Conservation (phyloP, 2,888 invertebrate genomes). For the Dascillus cervinus region DNA sequence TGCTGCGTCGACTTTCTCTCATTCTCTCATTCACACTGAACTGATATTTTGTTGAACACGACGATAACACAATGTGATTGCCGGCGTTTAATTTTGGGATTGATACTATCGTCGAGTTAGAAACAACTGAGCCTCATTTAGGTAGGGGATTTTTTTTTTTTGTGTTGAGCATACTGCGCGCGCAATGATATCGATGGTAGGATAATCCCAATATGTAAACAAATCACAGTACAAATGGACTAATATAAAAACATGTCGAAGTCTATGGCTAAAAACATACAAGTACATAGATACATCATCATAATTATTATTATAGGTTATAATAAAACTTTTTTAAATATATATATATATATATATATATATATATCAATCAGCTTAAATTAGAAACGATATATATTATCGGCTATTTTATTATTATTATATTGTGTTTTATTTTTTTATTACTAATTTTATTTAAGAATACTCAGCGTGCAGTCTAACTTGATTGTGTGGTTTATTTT, state of each 20-base stretch:
- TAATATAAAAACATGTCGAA: constrained; percentile 37
- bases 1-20: constrained; percentile 6
- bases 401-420: constrained; percentile 36
- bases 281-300: constrained; percentile 38
- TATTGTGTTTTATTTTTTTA: constrained; percentile 35
- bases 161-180: background rate
- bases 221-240: constrained; percentile 40
- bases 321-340: constrained; percentile 31
- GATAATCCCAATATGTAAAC: constrained; percentile 18
- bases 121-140: background rate
- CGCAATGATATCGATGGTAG: constrained; percentile 7
- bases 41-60: constrained; percentile 42
- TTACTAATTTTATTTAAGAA: constrained; percentile 43
- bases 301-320: constrained; percentile 34
- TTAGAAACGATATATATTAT: constrained; percentile 38
- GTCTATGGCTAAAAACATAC: constrained; percentile 39
- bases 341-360: constrained; percentile 32
- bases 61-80: constrained; percentile 43
- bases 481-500: constrained; percentile 44
- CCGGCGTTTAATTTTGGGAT: constrained; percentile 18
- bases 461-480: constrained; percentile 47
- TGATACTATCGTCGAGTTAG: constrained; percentile 6
- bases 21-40: constrained; percentile 23
- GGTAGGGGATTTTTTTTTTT: too few species aligned
- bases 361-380: constrained; percentile 24